Base-by-base conservation (phyloP, 2,888 invertebrate species). In the Corbicula japonica region DNA sequence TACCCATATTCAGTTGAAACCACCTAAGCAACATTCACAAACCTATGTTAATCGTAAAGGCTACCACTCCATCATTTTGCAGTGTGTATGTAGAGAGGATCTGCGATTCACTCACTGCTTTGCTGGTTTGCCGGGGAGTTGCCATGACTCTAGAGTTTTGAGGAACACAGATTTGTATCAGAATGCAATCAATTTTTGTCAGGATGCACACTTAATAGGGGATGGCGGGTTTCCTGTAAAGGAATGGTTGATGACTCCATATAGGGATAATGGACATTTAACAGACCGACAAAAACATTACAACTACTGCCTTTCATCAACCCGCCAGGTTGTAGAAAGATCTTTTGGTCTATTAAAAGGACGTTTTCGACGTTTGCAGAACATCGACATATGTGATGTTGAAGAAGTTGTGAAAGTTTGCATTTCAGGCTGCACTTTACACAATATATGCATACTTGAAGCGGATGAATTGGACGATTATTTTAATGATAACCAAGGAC, bases 211-310 rank as follows among this genome's bases (percentile, higher is more conserved):
- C 28, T 26, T 68, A 21, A 35, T 52, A 2, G 68, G 46, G 4
- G 68, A 68, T 54, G 52, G 54, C n/a, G 68, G 46, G 6, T 68
- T 56, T 28, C 54, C 68, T 15, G 18, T 26, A 26, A 30, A 30
- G 6, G 12, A 41, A 35, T 68, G 68, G 68, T 38, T 68, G 12
- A 3, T 68, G 10, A 68, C 68, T 38, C 68, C 68, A 28, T 68
- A 68, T 32, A 50, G 62, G 8, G 44, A 62, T 44, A 62, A 62
- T 62, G 62, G 62, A 26, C 44, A 26, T 62, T 41, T 38, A 41
- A 41, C 26, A n/a, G 23, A 38, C 38, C 21, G 44, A 18, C 28
- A 62, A 30, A n/a, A 23, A 41, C 41, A 41, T 41, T 41, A 12
- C 41, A 41, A 41, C 18, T 41, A 10, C 41, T 41, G 10, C 12